These are phyloP conservation scores for Boloria euphrosyne DNA, from an alignment of 2,888 invertebrate species.

Conservation along the genomic window DNA sequence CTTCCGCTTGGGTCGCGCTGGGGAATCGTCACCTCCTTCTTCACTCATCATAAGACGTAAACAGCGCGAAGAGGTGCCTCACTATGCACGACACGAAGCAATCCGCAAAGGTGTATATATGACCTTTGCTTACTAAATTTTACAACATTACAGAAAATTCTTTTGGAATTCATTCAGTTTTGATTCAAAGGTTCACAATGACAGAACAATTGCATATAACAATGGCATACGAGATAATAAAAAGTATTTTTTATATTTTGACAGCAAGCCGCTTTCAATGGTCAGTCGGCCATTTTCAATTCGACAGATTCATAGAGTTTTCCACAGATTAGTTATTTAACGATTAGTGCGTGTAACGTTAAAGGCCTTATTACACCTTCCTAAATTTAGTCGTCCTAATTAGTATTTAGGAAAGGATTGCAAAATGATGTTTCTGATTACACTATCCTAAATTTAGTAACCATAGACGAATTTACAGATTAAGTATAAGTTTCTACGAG, in stretches of 20 bases:
- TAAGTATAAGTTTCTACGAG: no score
- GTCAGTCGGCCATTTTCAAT: constrained; percentile 77
- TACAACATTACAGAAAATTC: constrained; percentile 50
- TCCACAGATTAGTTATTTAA: not conserved
- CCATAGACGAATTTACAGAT: no score
- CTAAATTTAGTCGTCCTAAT: no score
- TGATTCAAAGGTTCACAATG: constrained; percentile 50
- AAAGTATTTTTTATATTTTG: constrained; percentile 72
- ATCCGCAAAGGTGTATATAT: constrained; percentile 69
- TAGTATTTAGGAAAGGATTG: no score
- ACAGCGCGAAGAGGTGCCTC: constrained; percentile 52
- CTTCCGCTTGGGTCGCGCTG: constrained; percentile 61
- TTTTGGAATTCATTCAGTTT: constrained; percentile 58
- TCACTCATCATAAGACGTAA: constrained; percentile 68
- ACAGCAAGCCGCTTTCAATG: constrained; percentile 80
- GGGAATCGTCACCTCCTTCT: constrained; percentile 66
- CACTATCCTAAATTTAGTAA: no score
- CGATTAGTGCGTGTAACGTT: no score
- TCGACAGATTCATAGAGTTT: constrained; percentile 39
- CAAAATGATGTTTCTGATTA: no score
- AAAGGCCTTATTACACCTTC: no score
- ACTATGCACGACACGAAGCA: constrained; percentile 70
- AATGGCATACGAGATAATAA: constrained; percentile 57
- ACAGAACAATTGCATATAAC: constrained; percentile 49
- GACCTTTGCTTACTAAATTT: constrained; percentile 62